Evolutionary conservation across 2,888 invertebrate genomes (phyloP).

Genomic region (Salticus scenicus): DNA sequence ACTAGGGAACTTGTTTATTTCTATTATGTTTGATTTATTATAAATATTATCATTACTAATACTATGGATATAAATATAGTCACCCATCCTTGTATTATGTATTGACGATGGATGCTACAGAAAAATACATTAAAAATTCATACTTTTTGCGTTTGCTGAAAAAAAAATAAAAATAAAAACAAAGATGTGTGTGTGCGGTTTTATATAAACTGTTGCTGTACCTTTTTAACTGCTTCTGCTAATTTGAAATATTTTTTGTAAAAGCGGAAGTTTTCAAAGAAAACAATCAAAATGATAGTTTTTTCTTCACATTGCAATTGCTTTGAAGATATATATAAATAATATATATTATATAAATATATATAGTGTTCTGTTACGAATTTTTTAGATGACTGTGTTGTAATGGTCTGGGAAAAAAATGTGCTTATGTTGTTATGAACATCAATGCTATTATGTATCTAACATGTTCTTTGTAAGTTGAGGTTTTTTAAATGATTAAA

Average conservation of each 20-base stretch:
- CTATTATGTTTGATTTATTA: slow-evolving; percentile 41
- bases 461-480: slow-evolving; percentile 62
- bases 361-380: slow-evolving; percentile 66
- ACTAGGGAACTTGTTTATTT: slow-evolving; percentile 66
- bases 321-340: slow-evolving; percentile 68
- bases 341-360: slow-evolving; percentile 69
- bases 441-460: slow-evolving; percentile 46
- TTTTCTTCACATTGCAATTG: slow-evolving; percentile 68
- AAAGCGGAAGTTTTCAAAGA: slow-evolving; percentile 68
- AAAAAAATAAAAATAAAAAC: no score
- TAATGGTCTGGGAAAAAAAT: slow-evolving; percentile 61
- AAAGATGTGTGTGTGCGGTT: slow-evolving; percentile 65
- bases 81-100: slow-evolving; percentile 64
- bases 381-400: slow-evolving; percentile 67
- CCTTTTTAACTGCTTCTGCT: slow-evolving; percentile 67
- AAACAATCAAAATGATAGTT: slow-evolving; percentile 69
- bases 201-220: slow-evolving; percentile 69
- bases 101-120: slow-evolving; percentile 54
- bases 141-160: slow-evolving; percentile 54
- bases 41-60: slow-evolving; percentile 31
- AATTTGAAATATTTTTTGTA: slow-evolving; percentile 63
- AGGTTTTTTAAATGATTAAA: slow-evolving; percentile 60
- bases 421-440: slow-evolving; percentile 54
- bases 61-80: slow-evolving; percentile 58
- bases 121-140: slow-evolving; percentile 39